Conservation (phyloP, 2,797 vertebrate species). For the Triplophysa bombifrons region DNA sequence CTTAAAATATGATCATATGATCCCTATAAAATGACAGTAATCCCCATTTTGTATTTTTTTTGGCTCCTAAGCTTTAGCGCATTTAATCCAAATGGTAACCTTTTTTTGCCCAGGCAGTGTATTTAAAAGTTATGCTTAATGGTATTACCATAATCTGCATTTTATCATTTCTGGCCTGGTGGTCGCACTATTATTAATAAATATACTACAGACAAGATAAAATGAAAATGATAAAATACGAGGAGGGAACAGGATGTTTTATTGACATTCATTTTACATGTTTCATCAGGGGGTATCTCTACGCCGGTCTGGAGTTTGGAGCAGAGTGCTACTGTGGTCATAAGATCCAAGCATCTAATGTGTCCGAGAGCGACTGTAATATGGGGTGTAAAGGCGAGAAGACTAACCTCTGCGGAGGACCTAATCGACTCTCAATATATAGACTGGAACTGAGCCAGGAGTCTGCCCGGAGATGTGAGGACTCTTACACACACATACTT, state of each 20-base stretch:
- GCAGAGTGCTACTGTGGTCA: conserved; percentile 98
- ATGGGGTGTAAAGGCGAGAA: conserved; percentile 96
- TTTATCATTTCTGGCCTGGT: too few species aligned
- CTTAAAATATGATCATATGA: too few species aligned
- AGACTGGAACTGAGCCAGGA: conserved; percentile 95
- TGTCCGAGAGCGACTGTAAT: conserved; percentile 87
- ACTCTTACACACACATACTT: conserved; percentile 2
- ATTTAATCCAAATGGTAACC: too few species aligned
- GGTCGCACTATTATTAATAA: too few species aligned
- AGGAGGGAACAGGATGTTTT: too few species aligned
- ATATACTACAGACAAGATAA: too few species aligned
- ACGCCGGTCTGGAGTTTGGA: conserved; percentile 93
- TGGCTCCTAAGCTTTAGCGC: too few species aligned
- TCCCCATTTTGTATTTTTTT: not conserved
- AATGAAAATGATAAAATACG: too few species aligned
- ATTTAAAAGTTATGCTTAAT: too few species aligned
- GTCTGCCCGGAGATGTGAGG: conserved; percentile 90
- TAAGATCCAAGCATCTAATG: conserved; percentile 89
- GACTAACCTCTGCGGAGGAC: conserved; percentile 86
- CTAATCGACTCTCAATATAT: conserved; percentile 93
- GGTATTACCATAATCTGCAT: too few species aligned
- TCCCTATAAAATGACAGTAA: not conserved
- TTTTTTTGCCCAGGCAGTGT: too few species aligned
- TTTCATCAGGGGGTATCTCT: conserved; percentile 89
- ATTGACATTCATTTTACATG: not conserved